Evolutionary conservation across 2,888 invertebrate genomes (phyloP), one percentile per base, ranked within the genome.

Genomic region (Synergus itoensis): DNA sequence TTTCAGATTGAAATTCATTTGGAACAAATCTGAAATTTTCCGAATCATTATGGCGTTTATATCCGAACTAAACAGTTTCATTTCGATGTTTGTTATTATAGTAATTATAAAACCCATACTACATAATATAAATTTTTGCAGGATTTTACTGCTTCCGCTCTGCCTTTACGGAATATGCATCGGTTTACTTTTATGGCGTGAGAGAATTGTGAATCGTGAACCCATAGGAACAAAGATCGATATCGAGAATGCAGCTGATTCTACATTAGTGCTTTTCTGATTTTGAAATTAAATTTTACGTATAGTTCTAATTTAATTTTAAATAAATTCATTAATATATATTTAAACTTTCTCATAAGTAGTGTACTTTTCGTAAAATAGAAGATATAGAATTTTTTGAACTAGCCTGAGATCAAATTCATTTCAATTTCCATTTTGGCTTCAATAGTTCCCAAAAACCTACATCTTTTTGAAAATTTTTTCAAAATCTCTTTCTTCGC

Each of bases 171-270:
- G 43, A 40, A 77, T 76, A n/a, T 81, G 77, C 69, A 69, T 81
- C 48, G 78, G 78, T 7, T 63, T 81, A 53, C 36, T 81, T 43
- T 57, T 78, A 28, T 62, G 79, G 16, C 77, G 82, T 43, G 81
- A 82, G 53, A 79, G 48, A 69, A 77, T 79, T 28, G 65, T 82
- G 18, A 82, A 77, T 67, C 69, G 81, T 63, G 81, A 82, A 62
- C 82, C 82, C 43, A 21, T 77, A 43, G 82, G 81, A 65, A 79
- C 81, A 40, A 79, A 81, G 64, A 77, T 82, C 57, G 80, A 82
- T 64, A 82, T 80, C 45, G 83, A 81, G 53, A 81, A 82, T 60
- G 69, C 79, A 65, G 78, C 76, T 69, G 83, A 83, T 63, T 80
- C 78, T 11, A 81, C 79, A 21, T 41, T 82, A n/a, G 81, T 81